Evolutionary conservation across 2,888 invertebrate genomes (phyloP), one percentile per base, ranked within the genome.

Genomic region (Meghimatium bilineatum): DNA sequence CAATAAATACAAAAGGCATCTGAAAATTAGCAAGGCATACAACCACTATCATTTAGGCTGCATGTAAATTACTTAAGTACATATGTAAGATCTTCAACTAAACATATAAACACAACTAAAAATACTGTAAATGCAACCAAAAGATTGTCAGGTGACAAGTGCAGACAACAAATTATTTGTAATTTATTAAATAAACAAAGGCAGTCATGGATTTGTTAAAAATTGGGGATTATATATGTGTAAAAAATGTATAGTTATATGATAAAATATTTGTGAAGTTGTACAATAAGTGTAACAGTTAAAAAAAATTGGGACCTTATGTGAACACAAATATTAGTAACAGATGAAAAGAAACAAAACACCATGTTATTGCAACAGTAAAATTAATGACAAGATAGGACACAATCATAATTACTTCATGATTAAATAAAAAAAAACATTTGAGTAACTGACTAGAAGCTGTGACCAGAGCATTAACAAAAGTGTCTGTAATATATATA

Each of bases 361-460:
- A 74, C 29, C 38, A 71, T 49, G 49, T 29, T 29, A 74, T 44
- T 49, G 17, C n/a, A 49, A 14, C 14, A 29, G 49, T 49, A n/a
- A 49, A 74, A 29, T 49, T 3, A 74, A 77, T 36, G 63, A 26
- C 26, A 77, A 74, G 38, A 29, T 20, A 78, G 10, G n/a, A n/a
- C n/a, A 66, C 23, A 78, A 32, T 8, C 6, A 32, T 36, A 67
- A 23, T 44, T 44, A 8, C 32, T 67, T 44, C 26, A 23, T 60
- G 34, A 34, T 36, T 74, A 38, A 49, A 32, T 77, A 34, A 34
- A 63, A 20, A 77, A 67, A 44, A 38, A 66, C 34, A 69, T 36
- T 3, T 60, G 49, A 56, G 69, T 69, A 34, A 71, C 29, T 80
- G 80, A 80, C 80, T 80, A 80, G 80, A 80, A 71, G 56, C 56